phyloP scores from a whole-genome alignment of 2,113 vertebrate species.

The Leucoraja erinaceus region DNA sequence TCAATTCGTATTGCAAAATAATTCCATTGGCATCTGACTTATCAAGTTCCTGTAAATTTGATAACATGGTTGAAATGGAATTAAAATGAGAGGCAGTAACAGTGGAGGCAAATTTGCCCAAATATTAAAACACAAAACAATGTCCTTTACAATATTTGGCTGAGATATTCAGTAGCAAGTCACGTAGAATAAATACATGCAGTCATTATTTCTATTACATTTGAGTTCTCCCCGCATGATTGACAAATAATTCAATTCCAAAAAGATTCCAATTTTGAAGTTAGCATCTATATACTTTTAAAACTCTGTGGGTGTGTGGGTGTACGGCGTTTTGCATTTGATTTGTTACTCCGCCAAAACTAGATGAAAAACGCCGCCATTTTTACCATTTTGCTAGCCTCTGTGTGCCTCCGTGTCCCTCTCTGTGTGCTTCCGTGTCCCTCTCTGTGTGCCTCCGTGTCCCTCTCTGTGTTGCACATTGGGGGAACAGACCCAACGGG shows the following conservation, averaged over 20 bases:
- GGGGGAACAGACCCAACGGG: too few species aligned
- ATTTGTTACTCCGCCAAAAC: too few species aligned
- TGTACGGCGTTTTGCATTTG: too few species aligned
- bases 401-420: too few species aligned
- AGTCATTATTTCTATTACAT: too few species aligned
- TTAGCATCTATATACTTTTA: too few species aligned
- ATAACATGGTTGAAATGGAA: conserved; percentile 47
- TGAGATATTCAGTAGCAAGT: neutral
- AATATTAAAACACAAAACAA: neutral
- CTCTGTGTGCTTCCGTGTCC: too few species aligned
- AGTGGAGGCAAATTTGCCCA: neutral
- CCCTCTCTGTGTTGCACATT: too few species aligned
- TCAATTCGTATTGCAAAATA: conserved; percentile 49
- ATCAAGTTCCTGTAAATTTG: conserved; percentile 53
- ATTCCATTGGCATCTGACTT: conserved; percentile 64
- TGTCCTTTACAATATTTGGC: neutral
- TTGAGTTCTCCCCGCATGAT: neutral
- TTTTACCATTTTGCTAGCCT: too few species aligned
- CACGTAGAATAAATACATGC: neutral
- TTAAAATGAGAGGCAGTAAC: conserved; percentile 42
- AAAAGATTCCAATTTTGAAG: neutral
- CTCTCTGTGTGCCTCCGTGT: too few species aligned
- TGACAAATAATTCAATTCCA: neutral
- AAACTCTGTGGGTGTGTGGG: too few species aligned
- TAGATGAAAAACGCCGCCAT: too few species aligned